Evolutionary conservation across 2,888 invertebrate genomes (phyloP).

Genomic region (Busseola fusca): DNA sequence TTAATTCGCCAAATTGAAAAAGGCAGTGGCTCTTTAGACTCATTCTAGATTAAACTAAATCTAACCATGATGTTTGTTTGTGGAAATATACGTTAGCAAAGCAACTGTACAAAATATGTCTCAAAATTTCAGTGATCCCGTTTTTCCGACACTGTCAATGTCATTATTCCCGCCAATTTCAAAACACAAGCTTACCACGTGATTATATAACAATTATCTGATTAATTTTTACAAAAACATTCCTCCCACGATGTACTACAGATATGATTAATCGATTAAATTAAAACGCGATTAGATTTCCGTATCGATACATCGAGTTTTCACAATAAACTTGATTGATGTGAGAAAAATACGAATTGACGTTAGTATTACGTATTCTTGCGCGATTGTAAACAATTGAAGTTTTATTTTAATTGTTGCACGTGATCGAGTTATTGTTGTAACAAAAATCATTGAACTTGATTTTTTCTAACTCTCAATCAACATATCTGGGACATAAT

Average conservation of each 20-base stretch:
- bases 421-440: not conserved
- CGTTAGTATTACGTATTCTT: conserved; percentile 9
- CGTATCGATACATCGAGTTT: conserved; percentile 22
- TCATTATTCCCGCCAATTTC: not conserved
- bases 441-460: not conserved
- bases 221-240: conserved; percentile 17
- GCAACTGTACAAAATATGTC: not conserved
- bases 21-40: not conserved
- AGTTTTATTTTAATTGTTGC: conserved; percentile 1
- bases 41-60: not conserved
- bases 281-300: conserved; percentile 29
- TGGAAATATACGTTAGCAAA: not conserved
- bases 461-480: not conserved
- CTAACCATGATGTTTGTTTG: not conserved
- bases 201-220: not conserved
- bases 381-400: conserved; percentile 36
- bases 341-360: conserved; percentile 35
- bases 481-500: not conserved
- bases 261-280: conserved; percentile 33
- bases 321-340: conserved; percentile 25
- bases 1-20: not conserved
- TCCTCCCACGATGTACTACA: conserved; percentile 20
- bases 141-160: not conserved
- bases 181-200: not conserved
- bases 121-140: too few relatives aligned